Evolutionary conservation across 2,113 vertebrate species (phyloP), one percentile per base, ranked within the genome.

Genomic region (Oophaga pumilio): DNA sequence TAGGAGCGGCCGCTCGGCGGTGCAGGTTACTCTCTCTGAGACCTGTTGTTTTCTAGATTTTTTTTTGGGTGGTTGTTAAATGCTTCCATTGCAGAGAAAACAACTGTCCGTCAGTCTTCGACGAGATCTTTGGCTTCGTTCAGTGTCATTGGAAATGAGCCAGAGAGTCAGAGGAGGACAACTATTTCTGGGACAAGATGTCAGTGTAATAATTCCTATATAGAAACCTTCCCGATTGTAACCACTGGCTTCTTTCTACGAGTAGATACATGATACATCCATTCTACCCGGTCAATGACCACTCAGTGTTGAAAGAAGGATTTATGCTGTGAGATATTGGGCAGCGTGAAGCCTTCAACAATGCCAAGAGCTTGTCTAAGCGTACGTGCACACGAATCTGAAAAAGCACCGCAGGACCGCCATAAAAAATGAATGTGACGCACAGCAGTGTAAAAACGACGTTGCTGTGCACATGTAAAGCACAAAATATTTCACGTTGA

Each of bases 111-210:
- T 83, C 49, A 69, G n/a, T 53, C 62, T 43, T 69, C 33, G 81
- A 24, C 53, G 81, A 82, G 80, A 64, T 24, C 49, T 20, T 82
- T 66, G 62, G 49, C 62, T 52, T 80, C 6, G 20, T 66, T 74
- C 56, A 60, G 13, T 85, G 71, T 76, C 20, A 24, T 85, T 66
- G 74, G 84, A 78, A 66, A 18, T 3, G 4, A 78, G 59, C 57
- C 84, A 85, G 20, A 11, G 43, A 76, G 69, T 85, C 84, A 85
- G 28, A 11, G 26, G 53, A 85, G 84, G 84, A 76, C 84, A 85
- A 59, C 68, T 60, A 76, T 73, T 57, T 60, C 8, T 85, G 26
- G 33, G 69, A 15, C 15, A 1, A 52, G 43, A 68, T 69, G 49
- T 83, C 59, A n/a, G 33, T 14, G 24, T 52, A 50, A 64, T 68